Evolutionary conservation across 1,140 invertebrate genomes (phyloP).

Genomic region (Laodelphax striatellus): DNA sequence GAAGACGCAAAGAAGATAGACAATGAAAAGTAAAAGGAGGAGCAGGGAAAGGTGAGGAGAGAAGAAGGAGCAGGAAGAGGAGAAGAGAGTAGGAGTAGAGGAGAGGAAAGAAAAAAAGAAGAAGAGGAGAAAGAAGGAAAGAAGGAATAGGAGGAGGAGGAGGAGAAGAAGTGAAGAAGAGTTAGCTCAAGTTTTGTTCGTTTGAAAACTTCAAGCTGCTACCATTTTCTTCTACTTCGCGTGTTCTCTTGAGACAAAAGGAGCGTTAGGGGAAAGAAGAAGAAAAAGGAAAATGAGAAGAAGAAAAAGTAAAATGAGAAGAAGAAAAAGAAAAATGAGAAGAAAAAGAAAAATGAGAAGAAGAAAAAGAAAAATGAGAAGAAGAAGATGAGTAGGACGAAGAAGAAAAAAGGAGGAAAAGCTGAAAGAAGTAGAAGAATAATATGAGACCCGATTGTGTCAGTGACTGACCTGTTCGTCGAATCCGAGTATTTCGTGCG

Average conservation of each 20-base stretch:
- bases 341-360: background rate
- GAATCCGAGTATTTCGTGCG: slow-evolving; percentile 93
- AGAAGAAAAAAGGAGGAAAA: no score
- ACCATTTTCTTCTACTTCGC: no score
- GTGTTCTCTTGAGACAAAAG: no score
- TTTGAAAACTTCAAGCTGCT: no score
- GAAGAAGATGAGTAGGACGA: no score
- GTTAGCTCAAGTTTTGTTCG: no score
- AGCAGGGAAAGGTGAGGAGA: background rate
- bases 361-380: background rate
- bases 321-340: background rate
- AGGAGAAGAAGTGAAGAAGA: background rate
- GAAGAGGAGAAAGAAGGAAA: background rate
- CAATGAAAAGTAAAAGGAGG: no score
- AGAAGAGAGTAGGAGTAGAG: no score
- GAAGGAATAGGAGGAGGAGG: background rate
- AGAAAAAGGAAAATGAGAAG: background rate
- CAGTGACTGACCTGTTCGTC: slow-evolving; percentile 48
- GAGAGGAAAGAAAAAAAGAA: background rate
- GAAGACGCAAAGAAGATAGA: background rate
- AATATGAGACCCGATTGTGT: no score
- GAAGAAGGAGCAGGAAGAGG: background rate
- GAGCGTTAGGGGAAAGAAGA: no score
- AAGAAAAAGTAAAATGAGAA: background rate
- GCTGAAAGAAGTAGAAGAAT: no score